Evolutionary conservation across 1,140 invertebrate species (phyloP), one percentile per base, ranked within the genome.

Genomic region (Lordiphosa stackelbergi): DNA sequence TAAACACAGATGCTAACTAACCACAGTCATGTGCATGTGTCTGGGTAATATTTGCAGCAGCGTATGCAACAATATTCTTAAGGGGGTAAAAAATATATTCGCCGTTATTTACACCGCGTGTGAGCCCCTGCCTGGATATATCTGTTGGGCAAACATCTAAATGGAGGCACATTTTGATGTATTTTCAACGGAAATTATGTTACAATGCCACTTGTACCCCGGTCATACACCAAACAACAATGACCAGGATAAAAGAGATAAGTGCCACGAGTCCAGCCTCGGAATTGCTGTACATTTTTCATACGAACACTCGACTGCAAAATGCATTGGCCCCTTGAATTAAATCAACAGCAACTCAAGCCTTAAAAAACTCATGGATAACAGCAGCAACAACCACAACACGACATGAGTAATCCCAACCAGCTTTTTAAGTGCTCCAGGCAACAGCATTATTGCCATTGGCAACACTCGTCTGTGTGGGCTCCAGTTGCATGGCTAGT

Each of bases 1-100:
- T 75, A 75, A 79, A 79, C 77, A 79, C 75, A 79, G 75, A 79
- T 81, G 75, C 75, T 79, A 79, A 79, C 75, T 79, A 81, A 81
- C 75, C 75, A 75, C 75, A 79, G 65, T 66, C 40, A 34, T 55
- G 31, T 55, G 40, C 38, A 47, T 37, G 41, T 55, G 51, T 36
- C 38, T 16, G 40, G 24, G 41, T 31, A 1, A 7, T 31, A 31
- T 8, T 31, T 8, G 5, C 28, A 31, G 28, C 28, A 31, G 28
- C 28, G 28, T 6, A 24, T 24, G 22, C 22, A 1, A 5, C 0
- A 24, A 24, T 24, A 4, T 24, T 5, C 22, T 5, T 24, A 24
- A 6, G 5, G 22, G 22, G 22, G 22, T 5, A 4, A 5, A 5
- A 2, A 6, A 24, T 6, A 24, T 5, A 5, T 6, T 6, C 22